Evolutionary conservation across 1,140 invertebrate genomes (phyloP), one percentile per base, ranked within the genome.

Genomic region (Eriocheir sinensis): DNA sequence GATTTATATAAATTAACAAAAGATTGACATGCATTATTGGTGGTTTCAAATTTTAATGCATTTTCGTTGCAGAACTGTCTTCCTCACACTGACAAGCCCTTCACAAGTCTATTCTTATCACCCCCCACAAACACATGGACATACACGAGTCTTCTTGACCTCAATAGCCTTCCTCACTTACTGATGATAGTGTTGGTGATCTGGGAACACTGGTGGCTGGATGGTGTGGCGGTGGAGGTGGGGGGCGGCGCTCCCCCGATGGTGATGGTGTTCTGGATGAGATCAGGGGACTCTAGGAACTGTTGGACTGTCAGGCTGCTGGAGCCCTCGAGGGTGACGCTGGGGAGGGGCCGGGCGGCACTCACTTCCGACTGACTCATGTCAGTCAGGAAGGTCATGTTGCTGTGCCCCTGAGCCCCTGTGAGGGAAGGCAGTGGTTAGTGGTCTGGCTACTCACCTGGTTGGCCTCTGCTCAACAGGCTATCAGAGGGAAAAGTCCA

Each of bases 201-300:
- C 2, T 86, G 9, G 4, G 92, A 88, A 34, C 83, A 88, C 21
- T 88, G 93, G 38, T 94, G 93, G 17, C 40, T 48, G 30, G 41
- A 44, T 27, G 32, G 60, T 36, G 48, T n/a, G 80, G 41, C 79
- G 44, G 81, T 92, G 2, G 88, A 44, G 21, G 80, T 92, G n/a
- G 93, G 90, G 8, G 60, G 72, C 30, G 89, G 89, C 53, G 30
- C 44, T 17, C 79, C 94, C 3, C 79, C 79, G 4, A 92, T 92
- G 30, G 94, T 94, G 30, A 91, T 90, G n/a, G 93, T 94, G 81
- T 60, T 92, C 81, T 94, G 94, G 79, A 92, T 94, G 32, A 94
- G 81, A 4, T 90, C 94, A 6, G 94, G 94, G 0, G 80, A 36
- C 0, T 94, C 94, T 4, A 94, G 44, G 6, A 94, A 41, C 90